Base-by-base conservation (phyloP, 92 coral and sea anemone species). In the Galaxea fascicularis region DNA sequence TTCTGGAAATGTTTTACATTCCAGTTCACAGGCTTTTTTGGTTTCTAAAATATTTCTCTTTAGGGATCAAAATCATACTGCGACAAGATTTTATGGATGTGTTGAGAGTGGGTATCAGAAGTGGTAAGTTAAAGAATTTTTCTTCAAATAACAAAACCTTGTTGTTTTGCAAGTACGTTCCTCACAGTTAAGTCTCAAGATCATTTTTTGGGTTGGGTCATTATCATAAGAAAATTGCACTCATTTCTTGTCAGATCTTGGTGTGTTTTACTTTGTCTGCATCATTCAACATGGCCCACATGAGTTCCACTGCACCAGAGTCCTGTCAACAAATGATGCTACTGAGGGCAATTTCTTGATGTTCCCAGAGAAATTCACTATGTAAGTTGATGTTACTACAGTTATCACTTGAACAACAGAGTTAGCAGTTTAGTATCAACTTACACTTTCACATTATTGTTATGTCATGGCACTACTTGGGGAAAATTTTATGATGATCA, bases 231-330 rank as follows among this genome's bases (percentile, higher is more conserved):
- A 1, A 35, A 27, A 24, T 74, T 6, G 14, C 13, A 17, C 47
- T 62, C 74, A 0, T 82, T 53, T 79, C 20, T 44, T 68, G 25
- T 22, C 89, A 96, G 98, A 96, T 79, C 95, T 95, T 77, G 95
- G 98, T 25, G 91, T 94, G 73, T 92, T 92, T 77, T 91, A 93
- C 86, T 94, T 96, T 86, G 95, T 96, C 26, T 92, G 95, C 59
- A 76, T 95, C 76, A 54, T 94, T 21, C 95, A 93, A 49, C 93
- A 92, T 74, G 98, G 95, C 13, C 98, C 98, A 29, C 87, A 91
- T 51, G 92, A 92, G 82, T 90, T 96, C 80, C 88, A 65, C 76
- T 94, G 98, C 46, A 85, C 98, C 11, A 94, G 91, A 74, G 95
- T 92, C 11, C 77, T 86, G 85, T 93, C 98, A 22, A 94, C 94